phyloP scores from a whole-genome alignment of 2,797 vertebrate genomes.

The Limnodromus scolopaceus region DNA sequence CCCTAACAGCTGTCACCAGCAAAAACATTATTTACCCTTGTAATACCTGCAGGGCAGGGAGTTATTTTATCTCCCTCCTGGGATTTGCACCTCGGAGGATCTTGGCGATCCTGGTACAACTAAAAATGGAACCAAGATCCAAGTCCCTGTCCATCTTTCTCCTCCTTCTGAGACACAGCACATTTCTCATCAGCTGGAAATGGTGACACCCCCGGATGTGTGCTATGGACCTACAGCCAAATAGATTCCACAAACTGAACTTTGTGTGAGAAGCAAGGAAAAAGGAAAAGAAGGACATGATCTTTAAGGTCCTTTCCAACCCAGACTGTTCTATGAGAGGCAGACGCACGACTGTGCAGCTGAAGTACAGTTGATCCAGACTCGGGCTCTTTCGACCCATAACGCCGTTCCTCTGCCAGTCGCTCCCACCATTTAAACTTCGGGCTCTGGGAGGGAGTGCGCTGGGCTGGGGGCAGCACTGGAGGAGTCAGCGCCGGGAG shows the following conservation, averaged over 20 bases:
- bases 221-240: neutral
- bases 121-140: conserved; percentile 46
- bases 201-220: accelerated
- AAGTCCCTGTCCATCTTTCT: neutral
- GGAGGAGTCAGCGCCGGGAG: neutral
- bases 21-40: conserved; percentile 36
- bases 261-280: neutral
- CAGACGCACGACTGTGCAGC: neutral
- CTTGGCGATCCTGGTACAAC: neutral
- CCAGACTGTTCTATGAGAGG: neutral
- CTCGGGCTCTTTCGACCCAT: neutral
- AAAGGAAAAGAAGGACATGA: neutral
- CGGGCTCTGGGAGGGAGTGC: neutral
- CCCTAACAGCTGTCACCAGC: neutral
- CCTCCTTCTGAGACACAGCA: neutral
- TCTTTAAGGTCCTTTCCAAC: neutral
- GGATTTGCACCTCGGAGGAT: conserved; percentile 27
- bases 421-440: neutral
- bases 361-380: conserved; percentile 17
- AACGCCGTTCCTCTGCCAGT: neutral
- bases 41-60: conserved; percentile 21
- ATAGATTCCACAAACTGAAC: neutral
- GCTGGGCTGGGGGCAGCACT: neutral
- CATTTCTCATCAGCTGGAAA: neutral
- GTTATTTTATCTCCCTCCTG: conserved; percentile 2